Conservation (phyloP, 1,140 invertebrate genomes). For the Sarcophaga bullata region DNA sequence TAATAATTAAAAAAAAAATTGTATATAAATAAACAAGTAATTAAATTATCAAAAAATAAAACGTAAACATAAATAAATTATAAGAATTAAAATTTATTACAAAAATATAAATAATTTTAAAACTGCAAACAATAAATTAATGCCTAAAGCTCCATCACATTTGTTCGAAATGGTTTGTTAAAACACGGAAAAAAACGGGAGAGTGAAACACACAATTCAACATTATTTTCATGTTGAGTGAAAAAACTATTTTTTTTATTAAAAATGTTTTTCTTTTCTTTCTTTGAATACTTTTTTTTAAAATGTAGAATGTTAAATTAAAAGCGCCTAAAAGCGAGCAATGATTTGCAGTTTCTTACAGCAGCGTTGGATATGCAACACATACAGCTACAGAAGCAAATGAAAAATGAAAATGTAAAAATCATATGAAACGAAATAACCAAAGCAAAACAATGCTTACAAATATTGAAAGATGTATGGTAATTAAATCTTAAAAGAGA, state of each 20-base stretch:
- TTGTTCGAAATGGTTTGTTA: neutral
- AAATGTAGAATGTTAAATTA: constrained; percentile 13
- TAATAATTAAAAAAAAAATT: no score
- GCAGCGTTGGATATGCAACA: neutral
- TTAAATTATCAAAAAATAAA: no score
- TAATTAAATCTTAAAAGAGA: neutral
- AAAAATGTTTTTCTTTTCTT: neutral
- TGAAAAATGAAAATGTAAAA: no score
- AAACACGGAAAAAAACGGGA: neutral
- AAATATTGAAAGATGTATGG: neutral
- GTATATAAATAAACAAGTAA: no score
- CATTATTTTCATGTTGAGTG: neutral
- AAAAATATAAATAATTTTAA: no score
- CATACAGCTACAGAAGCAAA: neutral
- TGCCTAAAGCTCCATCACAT: neutral
- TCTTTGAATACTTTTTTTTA: neutral
- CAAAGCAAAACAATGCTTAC: neutral
- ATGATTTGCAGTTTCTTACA: no score
- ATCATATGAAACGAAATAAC: neutral
- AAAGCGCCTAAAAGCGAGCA: constrained; percentile 17
- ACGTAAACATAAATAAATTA: no score
- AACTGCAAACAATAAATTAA: neutral
- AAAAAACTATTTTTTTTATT: neutral
- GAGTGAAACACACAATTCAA: constrained; percentile 6
- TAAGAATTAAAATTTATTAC: no score